Evolutionary conservation across 2,888 invertebrate genomes (phyloP), one percentile per base, ranked within the genome.

Genomic region (Sarcophaga variegata): DNA sequence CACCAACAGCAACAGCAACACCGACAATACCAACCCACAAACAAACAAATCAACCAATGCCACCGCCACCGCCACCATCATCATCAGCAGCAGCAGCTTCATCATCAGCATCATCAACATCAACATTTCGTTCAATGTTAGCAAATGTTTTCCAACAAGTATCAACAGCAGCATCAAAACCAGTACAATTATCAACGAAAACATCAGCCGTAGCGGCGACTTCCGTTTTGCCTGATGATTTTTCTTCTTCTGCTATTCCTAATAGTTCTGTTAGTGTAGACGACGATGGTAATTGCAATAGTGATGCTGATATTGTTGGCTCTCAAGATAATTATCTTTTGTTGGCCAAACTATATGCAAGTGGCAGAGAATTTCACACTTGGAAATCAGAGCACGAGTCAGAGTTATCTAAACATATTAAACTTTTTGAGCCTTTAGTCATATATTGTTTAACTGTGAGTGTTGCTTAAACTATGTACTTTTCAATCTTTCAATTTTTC

Each of bases 351-450:
- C 90, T 93, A 87, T 92, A 93, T 91, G 90, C 90, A 70, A 90
- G 89, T 84, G 92, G 92, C 88, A 91, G 91, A 88, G 90, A 89
- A 88, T 91, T 92, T 88, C 90, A 91, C 89, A 85, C 90, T 85
- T 88, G 88, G 80, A 90, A 90, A 79, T 90, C 91, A 95, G 95
- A 92, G 93, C 94, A 85, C 93, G 95, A 69, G 94, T 96, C 89
- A 96, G 97, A 89, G 95, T 96, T 88, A 97, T 92, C 90, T 71
- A 91, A 90, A 90, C 92, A 98, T 93, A 98, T 99, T 88, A 95
- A 98, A 89, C 94, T 99, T 90, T 99, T 99, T 94, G 99, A 99
- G 93, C 98, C 98, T 0, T 96, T 99, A 93, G 99, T 99, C 83
- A 98, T 99, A 91, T 97, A 97, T 93, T 96, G 98, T 87, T 94